phyloP scores from a whole-genome alignment of 1,140 invertebrate species.

The Cardiocondyla obscurior region DNA sequence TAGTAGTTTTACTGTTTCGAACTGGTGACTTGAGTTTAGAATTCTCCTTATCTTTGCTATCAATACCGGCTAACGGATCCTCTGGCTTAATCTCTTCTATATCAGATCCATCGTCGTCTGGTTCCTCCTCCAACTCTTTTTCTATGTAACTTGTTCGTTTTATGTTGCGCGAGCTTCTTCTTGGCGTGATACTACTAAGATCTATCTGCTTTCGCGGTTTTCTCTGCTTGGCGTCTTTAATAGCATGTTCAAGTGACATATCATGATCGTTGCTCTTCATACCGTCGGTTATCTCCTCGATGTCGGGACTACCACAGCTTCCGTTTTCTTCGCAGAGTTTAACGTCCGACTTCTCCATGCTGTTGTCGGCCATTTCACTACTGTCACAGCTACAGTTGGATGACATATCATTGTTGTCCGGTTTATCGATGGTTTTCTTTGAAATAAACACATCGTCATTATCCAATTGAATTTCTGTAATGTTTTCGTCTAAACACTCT shows the following conservation, averaged over 20 bases:
- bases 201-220: slow-evolving; percentile 81
- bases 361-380: slow-evolving; percentile 69
- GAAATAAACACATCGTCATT: slow-evolving; percentile 77
- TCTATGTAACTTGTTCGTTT: slow-evolving; percentile 87
- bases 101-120: slow-evolving; percentile 87
- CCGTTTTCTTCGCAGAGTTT: slow-evolving; percentile 82
- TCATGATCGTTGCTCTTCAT: slow-evolving; percentile 77
- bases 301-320: slow-evolving; percentile 79
- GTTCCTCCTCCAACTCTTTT: slow-evolving; percentile 86
- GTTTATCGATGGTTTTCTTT: slow-evolving; percentile 65
- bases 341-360: slow-evolving; percentile 74
- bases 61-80: slow-evolving; percentile 86
- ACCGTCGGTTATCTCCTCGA: slow-evolving; percentile 80
- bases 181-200: slow-evolving; percentile 83
- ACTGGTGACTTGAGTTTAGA: slow-evolving; percentile 79
- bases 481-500: slow-evolving; percentile 80
- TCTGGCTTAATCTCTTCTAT: slow-evolving; percentile 87
- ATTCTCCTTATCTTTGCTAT: slow-evolving; percentile 82
- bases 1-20: slow-evolving; percentile 85
- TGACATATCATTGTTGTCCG: slow-evolving; percentile 56
- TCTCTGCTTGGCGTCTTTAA: slow-evolving; percentile 75
- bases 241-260: slow-evolving; percentile 54
- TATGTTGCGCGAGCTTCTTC: slow-evolving; percentile 87
- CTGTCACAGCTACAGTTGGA: slow-evolving; percentile 62
- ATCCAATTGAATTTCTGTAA: slow-evolving; percentile 71